Base-by-base conservation (phyloP, 2,113 vertebrate species). In the Oophaga pumilio region DNA sequence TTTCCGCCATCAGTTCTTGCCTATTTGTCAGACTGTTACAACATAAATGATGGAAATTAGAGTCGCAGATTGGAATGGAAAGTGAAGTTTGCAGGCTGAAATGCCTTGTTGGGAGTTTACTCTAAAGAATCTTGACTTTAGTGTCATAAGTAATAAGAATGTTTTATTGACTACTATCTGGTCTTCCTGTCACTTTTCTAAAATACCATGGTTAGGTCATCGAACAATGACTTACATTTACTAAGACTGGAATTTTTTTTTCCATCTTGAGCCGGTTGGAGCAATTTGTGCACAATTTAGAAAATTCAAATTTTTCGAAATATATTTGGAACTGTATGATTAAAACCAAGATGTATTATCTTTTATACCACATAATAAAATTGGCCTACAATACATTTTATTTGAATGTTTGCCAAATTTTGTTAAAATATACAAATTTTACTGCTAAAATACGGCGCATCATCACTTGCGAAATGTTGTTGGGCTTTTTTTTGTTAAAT, bases 21-120 rank as follows among this genome's bases (percentile, higher is more conserved):
- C 26, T 76, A 85, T 89, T 85, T 91, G 59, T 71, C 62, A 83
- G 6, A 13, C 2, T 3, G 2, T 24, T 50, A 89, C 60, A 86
- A 90, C 87, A 82, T 53, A 15, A 90, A 49, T 4, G 73, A 89
- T 73, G 87, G 85, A 68, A 86, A 86, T 79, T 86, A 86, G 85
- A 79, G 49, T 22, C 26, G 62, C 62, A 18, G 62, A 79, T 69
- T 56, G 84, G 64, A 68, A 86, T 86, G 62, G 76, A 86, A 79
- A 86, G 82, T 68, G 85, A 86, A 79, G 60, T 77, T 64, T 85
- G 59, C 57, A 60, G 77, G 0, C 0, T 83, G 49, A n/a, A 7
- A 26, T 83, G 81, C 33, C 64, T 68, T 50, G 52, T 50, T 24
- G 7, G 22, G 10, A 52, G n/a, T 50, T 82, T 82, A 66, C n/a